Percentiles rank a stretch among this genome's conserved stretches.
Evolutionary conservation across 2,888 invertebrate genomes (phyloP).

Genomic region (Laspeyria flexula): DNA sequence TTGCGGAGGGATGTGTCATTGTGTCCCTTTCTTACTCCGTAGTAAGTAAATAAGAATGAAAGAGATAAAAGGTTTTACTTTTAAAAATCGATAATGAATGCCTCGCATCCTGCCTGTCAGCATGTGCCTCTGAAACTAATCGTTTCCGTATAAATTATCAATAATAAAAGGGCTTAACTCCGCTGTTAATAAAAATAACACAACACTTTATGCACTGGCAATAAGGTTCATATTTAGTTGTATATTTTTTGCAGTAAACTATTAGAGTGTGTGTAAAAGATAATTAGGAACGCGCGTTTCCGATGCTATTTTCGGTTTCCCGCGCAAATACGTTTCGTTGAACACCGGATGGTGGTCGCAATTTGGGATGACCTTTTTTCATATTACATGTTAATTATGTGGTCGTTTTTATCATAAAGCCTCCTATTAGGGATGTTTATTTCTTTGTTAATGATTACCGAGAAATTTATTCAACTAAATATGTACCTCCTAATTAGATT

Average conservation of each 20-base stretch:
- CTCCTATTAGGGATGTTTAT: slow-evolving; percentile 9
- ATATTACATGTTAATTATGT: slow-evolving; percentile 32
- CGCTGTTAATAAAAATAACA: slow-evolving; percentile 9
- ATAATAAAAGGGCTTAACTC: slow-evolving; percentile 42
- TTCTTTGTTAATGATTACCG: slow-evolving; percentile 1
- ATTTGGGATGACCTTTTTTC: slow-evolving; percentile 47
- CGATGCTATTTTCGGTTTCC: slow-evolving; percentile 74
- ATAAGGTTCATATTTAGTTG: slow-evolving; percentile 30
- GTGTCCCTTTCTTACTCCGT: slow-evolving; percentile 44
- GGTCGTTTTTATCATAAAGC: slow-evolving; percentile 17
- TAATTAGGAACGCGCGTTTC: slow-evolving; percentile 76
- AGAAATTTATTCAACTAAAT: background rate
- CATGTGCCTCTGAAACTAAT: slow-evolving; percentile 82
- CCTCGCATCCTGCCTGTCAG: slow-evolving; percentile 80
- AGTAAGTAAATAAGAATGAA: slow-evolving; percentile 14
- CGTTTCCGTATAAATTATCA: slow-evolving; percentile 67
- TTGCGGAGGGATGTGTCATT: slow-evolving; percentile 53
- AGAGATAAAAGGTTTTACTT: slow-evolving; percentile 56
- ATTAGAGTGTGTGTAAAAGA: slow-evolving; percentile 34
- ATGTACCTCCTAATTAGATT: too few species aligned
- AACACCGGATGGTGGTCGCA: slow-evolving; percentile 56
- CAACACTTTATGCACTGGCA: fast-evolving
- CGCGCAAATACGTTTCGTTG: slow-evolving; percentile 72
- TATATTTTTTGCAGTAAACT: slow-evolving; percentile 30
- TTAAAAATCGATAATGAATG: slow-evolving; percentile 80